Percentiles rank a stretch among this genome's conserved stretches.
These are phyloP conservation scores for Austrolebias charrua DNA, from an alignment of 2,797 vertebrate genomes.

Conservation along the genomic window DNA sequence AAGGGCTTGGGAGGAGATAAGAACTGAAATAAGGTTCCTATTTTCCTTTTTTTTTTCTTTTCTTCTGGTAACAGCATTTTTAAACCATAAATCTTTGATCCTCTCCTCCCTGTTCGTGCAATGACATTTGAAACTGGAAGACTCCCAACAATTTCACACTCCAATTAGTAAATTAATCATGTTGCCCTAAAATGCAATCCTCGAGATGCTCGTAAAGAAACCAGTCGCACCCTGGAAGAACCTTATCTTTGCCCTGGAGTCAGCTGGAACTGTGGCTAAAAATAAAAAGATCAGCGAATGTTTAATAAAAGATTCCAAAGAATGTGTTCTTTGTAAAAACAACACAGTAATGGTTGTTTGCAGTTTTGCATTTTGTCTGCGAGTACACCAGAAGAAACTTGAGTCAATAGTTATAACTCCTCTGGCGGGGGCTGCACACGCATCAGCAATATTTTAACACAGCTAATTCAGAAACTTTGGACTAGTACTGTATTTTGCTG, in stretches of 20 bases:
- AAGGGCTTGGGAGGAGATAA: slow-evolving; percentile 48
- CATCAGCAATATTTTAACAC: slow-evolving; percentile 47
- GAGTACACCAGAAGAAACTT: slow-evolving; percentile 31
- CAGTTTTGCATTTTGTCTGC: slow-evolving; percentile 29
- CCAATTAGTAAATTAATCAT: slow-evolving; percentile 73
- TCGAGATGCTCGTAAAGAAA: slow-evolving; percentile 41
- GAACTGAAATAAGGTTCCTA: slow-evolving; percentile 44
- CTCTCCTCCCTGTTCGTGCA: slow-evolving; percentile 61
- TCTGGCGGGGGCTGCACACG: slow-evolving; percentile 30
- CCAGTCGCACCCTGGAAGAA: slow-evolving; percentile 39
- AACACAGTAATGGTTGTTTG: slow-evolving; percentile 29
- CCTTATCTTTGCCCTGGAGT: slow-evolving; percentile 1
- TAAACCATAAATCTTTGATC: slow-evolving; percentile 74
- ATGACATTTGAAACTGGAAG: slow-evolving; percentile 59
- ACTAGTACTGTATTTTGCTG: too few species aligned
- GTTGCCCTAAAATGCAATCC: slow-evolving; percentile 33
- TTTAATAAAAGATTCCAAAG: background rate
- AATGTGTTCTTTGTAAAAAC: slow-evolving; percentile 15
- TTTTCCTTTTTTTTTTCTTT: slow-evolving; percentile 48
- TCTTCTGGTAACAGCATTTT: slow-evolving; percentile 68
- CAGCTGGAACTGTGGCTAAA: background rate
- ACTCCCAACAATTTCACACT: slow-evolving; percentile 70
- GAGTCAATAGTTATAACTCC: slow-evolving; percentile 36
- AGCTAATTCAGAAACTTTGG: slow-evolving; percentile 37
- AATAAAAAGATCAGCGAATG: slow-evolving; percentile 10